A percentile compares a stretch with the other conserved stretches of the same genome.
Conservation (phyloP, 2,888 invertebrate species). For the Anodontia alba region DNA sequence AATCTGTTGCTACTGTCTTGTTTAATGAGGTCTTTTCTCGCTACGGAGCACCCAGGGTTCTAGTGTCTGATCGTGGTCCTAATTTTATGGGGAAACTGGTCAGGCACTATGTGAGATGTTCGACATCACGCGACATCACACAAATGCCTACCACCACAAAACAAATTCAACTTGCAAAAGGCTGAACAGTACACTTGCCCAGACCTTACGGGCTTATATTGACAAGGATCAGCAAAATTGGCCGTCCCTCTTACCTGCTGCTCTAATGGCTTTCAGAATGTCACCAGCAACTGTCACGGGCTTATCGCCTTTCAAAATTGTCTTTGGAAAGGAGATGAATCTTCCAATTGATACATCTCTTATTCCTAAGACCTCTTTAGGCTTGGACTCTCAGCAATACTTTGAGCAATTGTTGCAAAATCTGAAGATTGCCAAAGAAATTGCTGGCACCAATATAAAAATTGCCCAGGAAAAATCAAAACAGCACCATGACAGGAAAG, state of each 20-base stretch:
- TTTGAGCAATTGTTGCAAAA: constrained; percentile 21
- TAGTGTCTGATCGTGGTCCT: constrained; percentile 40
- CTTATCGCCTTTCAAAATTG: constrained; percentile 20
- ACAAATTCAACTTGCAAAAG: constrained; percentile 18
- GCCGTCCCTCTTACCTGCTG: constrained; percentile 27
- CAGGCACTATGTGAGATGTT: constrained; percentile 38
- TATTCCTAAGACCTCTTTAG: not conserved
- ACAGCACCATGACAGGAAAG: constrained; percentile 33
- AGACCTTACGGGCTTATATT: constrained; percentile 15
- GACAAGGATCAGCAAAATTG: constrained; percentile 33
- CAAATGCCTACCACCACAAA: not conserved
- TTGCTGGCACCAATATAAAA: constrained; percentile 31
- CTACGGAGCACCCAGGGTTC: constrained; percentile 37
- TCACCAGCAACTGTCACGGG: constrained; percentile 3
- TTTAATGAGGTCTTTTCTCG: constrained; percentile 36
- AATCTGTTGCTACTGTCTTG: constrained; percentile 33
- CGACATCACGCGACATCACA: constrained; percentile 19
- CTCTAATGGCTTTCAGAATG: constrained; percentile 32
- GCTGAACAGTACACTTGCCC: constrained; percentile 34
- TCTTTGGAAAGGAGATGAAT: constrained; percentile 41
- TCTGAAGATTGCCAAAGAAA: constrained; percentile 21
- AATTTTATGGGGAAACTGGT: constrained; percentile 43
- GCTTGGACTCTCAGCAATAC: constrained; percentile 11
- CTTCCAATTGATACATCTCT: constrained; percentile 30
- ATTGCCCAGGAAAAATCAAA: constrained; percentile 25